Conservation (phyloP, 2,888 invertebrate genomes). For the Apeira syringaria region DNA sequence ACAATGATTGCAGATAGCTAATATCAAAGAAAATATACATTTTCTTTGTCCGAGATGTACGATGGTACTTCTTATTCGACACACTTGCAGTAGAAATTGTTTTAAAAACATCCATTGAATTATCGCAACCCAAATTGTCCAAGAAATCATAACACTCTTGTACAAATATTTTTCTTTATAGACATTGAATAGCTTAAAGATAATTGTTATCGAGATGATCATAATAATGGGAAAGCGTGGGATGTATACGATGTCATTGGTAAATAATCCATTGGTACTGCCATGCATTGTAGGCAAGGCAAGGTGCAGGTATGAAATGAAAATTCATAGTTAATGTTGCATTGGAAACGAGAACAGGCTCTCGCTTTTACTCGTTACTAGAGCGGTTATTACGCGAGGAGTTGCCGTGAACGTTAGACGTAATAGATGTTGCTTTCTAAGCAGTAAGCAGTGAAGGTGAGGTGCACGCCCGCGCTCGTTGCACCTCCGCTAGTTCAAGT, state of each 20-base stretch:
- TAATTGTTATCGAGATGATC: constrained; percentile 49
- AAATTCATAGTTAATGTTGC: constrained; percentile 23
- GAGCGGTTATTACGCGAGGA: constrained; percentile 44
- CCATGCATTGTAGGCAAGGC: constrained; percentile 9
- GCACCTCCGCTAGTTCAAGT: constrained; percentile 75
- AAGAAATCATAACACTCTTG: constrained; percentile 58
- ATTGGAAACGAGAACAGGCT: constrained; percentile 48
- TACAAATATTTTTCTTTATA: constrained; percentile 66
- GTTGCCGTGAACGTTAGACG: constrained; percentile 56
- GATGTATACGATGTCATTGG: constrained; percentile 35
- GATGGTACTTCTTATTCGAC: not conserved
- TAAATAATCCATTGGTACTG: constrained; percentile 16
- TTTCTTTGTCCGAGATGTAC: no score
- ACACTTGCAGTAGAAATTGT: constrained; percentile 38
- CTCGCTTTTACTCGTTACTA: constrained; percentile 70
- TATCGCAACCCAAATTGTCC: constrained; percentile 53
- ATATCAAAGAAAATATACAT: no score
- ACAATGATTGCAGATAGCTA: no score
- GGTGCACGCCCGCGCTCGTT: constrained; percentile 56
- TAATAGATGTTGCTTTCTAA: constrained; percentile 78
- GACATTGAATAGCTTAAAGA: constrained; percentile 47
- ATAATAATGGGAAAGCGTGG: constrained; percentile 51
- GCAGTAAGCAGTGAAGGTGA: constrained; percentile 80
- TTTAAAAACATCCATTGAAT: constrained; percentile 50
- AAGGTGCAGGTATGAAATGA: constrained; percentile 20